Evolutionary conservation across 1,140 invertebrate species (phyloP), one percentile per base, ranked within the genome.

Genomic region (Ericerus pela): DNA sequence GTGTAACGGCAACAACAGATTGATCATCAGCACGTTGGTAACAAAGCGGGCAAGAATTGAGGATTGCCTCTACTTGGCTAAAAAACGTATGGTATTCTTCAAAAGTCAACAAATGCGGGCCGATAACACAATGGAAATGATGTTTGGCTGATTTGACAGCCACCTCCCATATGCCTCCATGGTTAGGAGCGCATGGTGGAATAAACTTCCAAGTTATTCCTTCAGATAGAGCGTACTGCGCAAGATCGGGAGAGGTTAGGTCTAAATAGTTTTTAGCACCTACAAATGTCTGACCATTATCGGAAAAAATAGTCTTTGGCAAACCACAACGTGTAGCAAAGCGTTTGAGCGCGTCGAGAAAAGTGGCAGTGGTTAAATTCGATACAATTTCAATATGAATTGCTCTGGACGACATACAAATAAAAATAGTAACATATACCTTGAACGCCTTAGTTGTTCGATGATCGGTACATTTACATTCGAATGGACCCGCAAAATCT

Each of bases 341-440:
- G 33, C 72, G 57, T 16, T 61, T 56, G 2, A 74, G 56, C 12
- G 66, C 62, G 11, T 65, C 60, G 8, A 72, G 54, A 53, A 74
- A 73, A 1, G 61, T 60, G 38, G 68, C 63, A 2, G 70, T 65
- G 1, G 66, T 60, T 11, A 73, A 43, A 58, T 67, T 60, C 0
- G 62, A 61, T 0, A 71, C 69, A 0, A 70, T 20, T 59, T 74
- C 71, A 12, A 75, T 56, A 57, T 73, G 71, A 27, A 72, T 53
- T 3, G 68, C 71, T 47, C 63, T 65, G 1, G 69, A 69, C 1
- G 61, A 31, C 14, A 71, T 65, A 53, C 70, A 74, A 5, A 72
- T 65, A 58, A 73, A 74, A 12, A 74, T 1, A 18, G 60, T 63
- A 14, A 72, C 51, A 57, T 71, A 73, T 59, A 62, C 55, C 18